Evolutionary conservation across 2,797 vertebrate genomes (phyloP), one percentile per base, ranked within the genome.

Genomic region (Melopsittacus undulatus): DNA sequence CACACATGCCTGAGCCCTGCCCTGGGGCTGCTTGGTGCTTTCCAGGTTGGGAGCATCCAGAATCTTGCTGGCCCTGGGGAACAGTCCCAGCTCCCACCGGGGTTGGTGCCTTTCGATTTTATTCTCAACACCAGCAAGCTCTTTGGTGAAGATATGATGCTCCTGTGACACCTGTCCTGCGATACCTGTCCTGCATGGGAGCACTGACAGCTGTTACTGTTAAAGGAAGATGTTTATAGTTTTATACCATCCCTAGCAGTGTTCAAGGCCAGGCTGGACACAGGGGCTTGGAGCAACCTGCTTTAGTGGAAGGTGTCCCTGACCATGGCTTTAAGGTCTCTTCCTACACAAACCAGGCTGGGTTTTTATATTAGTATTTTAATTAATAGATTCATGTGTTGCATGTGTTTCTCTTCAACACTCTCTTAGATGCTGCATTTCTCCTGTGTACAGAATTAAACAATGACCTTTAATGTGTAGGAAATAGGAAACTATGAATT

Each of bases 111-210:
- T 45, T 52, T 18, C 1, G 9, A 7, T 57, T 52, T 19, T n/a
- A 1, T 34, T 11, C 15, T 8, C 1, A 9, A 1, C 8, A 24
- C 4, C 5, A 2, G 4, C 10, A 4, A 45, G 17, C 4, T 22
- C 0, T 27, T 34, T 20, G 30, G 24, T 56, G 18, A 9, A 29
- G 32, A 34, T 15, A 30, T 3, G 4, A 11, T 11, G 11, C 12
- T 68, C 9, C 61, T 34, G 0, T 21, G 30, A 12, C 7, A 5
- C 4, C 2, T 17, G 10, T n/a, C 13, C 70, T 69, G 81, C 43
- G n/a, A 12, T 7, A 5, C 4, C 2, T 17, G 10, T n/a, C 13
- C 70, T 69, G 81, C 43, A 18, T 13, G 15, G 74, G 22, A 83
- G 22, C 43, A 13, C n/a, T 59, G 45, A 9, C 21, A 9, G 34